Percentiles rank a stretch among this genome's conserved stretches.
phyloP scores from a whole-genome alignment of 2,797 vertebrate genomes.

The Geotrypetes seraphini region DNA sequence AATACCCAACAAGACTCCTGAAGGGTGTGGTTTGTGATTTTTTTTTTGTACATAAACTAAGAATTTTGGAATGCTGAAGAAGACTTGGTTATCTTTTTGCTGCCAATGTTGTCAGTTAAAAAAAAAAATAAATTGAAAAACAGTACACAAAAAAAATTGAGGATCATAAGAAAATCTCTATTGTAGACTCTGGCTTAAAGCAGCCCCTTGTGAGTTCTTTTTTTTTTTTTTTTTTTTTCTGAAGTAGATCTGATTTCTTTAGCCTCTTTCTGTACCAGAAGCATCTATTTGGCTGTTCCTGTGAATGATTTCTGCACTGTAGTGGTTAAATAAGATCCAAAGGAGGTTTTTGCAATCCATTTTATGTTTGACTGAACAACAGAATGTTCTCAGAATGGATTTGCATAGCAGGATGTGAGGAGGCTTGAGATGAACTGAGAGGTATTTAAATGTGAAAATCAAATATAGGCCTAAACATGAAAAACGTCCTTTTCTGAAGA shows the following conservation, averaged over 20 bases:
- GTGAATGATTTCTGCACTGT: not conserved
- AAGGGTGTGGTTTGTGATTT: too few relatives aligned
- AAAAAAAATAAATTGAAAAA: too few relatives aligned
- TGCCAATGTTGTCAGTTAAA: too few relatives aligned
- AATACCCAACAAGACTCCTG: too few relatives aligned
- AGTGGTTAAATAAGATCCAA: not conserved
- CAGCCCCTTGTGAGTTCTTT: too few relatives aligned
- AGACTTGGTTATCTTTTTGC: too few relatives aligned
- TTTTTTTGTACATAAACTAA: too few relatives aligned
- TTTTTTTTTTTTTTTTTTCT: too few relatives aligned
- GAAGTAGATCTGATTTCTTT: conserved; percentile 15
- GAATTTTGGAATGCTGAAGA: too few relatives aligned
- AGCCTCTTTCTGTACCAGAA: conserved; percentile 22
- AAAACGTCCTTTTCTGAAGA: conserved; percentile 4
- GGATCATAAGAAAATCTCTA: too few relatives aligned
- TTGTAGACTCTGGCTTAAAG: too few relatives aligned
- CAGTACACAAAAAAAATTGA: too few relatives aligned
- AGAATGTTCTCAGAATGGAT: not conserved
- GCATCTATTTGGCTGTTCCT: conserved; percentile 17
- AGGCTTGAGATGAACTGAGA: not conserved
- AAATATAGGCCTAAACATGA: conserved; percentile 1
- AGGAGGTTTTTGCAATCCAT: not conserved
- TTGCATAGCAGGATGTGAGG: conserved; percentile 5
- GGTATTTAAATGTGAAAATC: conserved; percentile 1
- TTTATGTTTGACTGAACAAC: not conserved